Percentiles rank a stretch among this genome's conserved stretches.
Conservation (phyloP, 2,888 invertebrate species). For the Agrochola macilenta region DNA sequence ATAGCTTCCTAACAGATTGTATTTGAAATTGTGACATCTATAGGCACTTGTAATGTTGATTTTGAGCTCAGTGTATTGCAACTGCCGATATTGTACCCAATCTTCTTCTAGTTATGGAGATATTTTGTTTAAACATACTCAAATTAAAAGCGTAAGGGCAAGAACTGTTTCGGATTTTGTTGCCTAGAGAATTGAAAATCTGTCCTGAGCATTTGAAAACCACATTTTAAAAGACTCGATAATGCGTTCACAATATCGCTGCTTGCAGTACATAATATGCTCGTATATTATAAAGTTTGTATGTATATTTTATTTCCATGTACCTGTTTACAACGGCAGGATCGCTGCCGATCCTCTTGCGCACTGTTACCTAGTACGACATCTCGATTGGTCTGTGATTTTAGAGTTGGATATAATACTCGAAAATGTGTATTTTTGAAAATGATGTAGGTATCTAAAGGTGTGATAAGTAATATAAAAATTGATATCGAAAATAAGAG, state of each 20-base stretch:
- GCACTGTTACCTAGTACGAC: slow-evolving; percentile 60
- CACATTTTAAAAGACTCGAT: background rate
- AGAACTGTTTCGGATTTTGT: background rate
- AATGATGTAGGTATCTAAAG: slow-evolving; percentile 60
- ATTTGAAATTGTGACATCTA: slow-evolving; percentile 16
- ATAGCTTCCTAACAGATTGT: background rate
- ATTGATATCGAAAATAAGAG: slow-evolving; percentile 60
- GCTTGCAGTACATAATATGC: slow-evolving; percentile 4
- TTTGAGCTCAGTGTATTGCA: slow-evolving; percentile 30
- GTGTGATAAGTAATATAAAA: slow-evolving; percentile 64
- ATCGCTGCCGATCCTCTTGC: slow-evolving; percentile 34
- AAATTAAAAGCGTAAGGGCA: background rate
- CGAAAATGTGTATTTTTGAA: slow-evolving; percentile 76
- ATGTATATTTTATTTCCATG: slow-evolving; percentile 56
- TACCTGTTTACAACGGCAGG: slow-evolving; percentile 58
- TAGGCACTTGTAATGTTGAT: slow-evolving; percentile 8
- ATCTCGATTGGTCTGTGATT: slow-evolving; percentile 68
- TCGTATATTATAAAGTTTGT: slow-evolving; percentile 26
- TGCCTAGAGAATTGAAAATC: background rate
- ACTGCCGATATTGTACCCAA: slow-evolving; percentile 17
- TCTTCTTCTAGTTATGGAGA: background rate
- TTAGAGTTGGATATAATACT: slow-evolving; percentile 72
- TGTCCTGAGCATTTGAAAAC: background rate
- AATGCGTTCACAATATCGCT: slow-evolving; percentile 6
- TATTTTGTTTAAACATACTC: background rate